Conservation (phyloP, 2,797 vertebrate species). For the Eurystomus glaucurus region DNA sequence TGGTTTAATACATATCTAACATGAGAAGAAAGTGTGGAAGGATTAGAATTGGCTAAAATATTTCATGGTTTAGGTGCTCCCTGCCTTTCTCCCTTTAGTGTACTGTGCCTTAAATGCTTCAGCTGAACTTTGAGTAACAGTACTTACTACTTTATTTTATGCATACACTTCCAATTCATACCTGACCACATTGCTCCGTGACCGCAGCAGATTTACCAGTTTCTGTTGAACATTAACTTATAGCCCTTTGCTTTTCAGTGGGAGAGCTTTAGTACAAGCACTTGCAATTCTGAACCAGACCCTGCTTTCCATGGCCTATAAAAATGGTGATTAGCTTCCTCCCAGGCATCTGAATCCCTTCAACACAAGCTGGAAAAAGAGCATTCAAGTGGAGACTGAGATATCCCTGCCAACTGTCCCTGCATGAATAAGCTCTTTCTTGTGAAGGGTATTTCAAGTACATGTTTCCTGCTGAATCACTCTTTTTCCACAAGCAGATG, state of each 20-base stretch:
- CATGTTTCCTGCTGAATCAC: constrained; percentile 61
- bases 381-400: constrained; percentile 53
- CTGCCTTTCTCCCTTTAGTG: background rate
- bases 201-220: background rate
- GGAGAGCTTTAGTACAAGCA: constrained; percentile 1
- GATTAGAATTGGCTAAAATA: background rate
- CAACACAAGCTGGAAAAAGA: constrained; percentile 52
- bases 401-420: constrained; percentile 67
- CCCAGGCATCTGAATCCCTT: constrained; percentile 63
- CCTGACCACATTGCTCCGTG: background rate
- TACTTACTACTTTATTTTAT: background rate
- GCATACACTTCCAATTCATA: background rate
- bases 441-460: constrained; percentile 69
- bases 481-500: constrained; percentile 57
- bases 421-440: constrained; percentile 58
- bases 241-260: constrained; percentile 27
- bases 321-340: constrained; percentile 69
- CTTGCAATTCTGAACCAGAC: constrained; percentile 43
- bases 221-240: constrained; percentile 68
- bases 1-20: background rate
- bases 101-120: background rate
- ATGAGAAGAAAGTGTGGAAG: background rate
- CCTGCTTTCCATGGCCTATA: constrained; percentile 27
- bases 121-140: background rate
- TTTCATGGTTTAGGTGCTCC: background rate